These are phyloP conservation scores for Corythornis madagascariensis DNA, from an alignment of 2,113 vertebrate genomes.

Conservation along the genomic window DNA sequence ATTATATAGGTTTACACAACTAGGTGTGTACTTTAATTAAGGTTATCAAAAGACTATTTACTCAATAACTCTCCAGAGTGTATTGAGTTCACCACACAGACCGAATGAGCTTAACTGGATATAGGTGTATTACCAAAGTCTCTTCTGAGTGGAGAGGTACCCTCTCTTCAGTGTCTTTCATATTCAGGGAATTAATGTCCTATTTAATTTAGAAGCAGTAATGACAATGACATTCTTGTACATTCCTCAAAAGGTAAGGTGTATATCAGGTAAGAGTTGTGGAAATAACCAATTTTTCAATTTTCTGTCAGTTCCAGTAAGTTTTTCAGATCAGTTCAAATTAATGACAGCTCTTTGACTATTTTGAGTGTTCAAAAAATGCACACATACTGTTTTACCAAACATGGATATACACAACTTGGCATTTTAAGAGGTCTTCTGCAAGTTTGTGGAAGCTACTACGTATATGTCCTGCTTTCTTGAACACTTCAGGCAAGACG, in stretches of 20 bases:
- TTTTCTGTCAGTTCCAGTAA: constrained; percentile 24
- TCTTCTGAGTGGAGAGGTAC: background rate
- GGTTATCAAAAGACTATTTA: background rate
- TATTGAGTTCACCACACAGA: background rate
- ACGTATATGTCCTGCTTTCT: background rate
- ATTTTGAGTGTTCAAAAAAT: constrained; percentile 59
- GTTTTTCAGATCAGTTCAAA: constrained; percentile 51
- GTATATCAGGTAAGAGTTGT: background rate
- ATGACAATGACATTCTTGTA: background rate
- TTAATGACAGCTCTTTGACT: constrained; percentile 51
- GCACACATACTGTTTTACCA: constrained; percentile 54
- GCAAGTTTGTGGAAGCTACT: constrained; percentile 19
- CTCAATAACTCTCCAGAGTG: background rate
- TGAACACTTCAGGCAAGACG: background rate
- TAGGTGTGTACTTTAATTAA: background rate
- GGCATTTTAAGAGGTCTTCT: constrained; percentile 43
- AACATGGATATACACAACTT: constrained; percentile 37
- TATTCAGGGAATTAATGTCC: background rate
- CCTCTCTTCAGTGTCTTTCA: background rate
- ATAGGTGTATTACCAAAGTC: background rate
- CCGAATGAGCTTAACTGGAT: background rate
- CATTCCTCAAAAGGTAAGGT: background rate
- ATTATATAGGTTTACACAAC: background rate
- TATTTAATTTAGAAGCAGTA: background rate
- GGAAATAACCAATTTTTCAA: constrained; percentile 21